These are phyloP conservation scores for Polydrusus pterygomalis DNA, from an alignment of 2,888 invertebrate species.

Conservation along the genomic window DNA sequence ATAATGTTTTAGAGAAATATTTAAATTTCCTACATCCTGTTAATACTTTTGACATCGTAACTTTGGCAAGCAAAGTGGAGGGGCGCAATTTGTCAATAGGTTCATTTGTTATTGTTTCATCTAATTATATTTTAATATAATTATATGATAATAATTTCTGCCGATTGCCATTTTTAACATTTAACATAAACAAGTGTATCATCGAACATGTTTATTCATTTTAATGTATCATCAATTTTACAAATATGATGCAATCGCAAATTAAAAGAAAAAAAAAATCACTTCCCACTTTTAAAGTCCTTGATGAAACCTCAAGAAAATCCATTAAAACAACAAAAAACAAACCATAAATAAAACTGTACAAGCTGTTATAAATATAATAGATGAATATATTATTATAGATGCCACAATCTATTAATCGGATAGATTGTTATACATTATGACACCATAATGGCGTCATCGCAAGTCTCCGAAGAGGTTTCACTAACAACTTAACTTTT, in stretches of 20 bases:
- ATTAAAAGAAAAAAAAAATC: background rate
- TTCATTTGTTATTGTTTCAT: no score
- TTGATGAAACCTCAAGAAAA: conserved; percentile 9
- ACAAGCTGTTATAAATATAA: conserved; percentile 21
- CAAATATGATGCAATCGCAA: background rate
- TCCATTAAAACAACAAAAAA: conserved; percentile 19
- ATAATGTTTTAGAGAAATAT: no score
- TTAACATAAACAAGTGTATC: background rate
- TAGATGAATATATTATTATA: conserved; percentile 7
- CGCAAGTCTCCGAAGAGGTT: conserved; percentile 5
- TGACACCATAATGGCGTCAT: conserved; percentile 25
- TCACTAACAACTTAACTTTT: background rate
- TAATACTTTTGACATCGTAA: no score
- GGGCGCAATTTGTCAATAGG: no score
- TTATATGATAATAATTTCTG: no score
- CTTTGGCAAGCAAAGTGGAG: no score
- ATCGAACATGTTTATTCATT: background rate
- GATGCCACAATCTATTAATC: conserved; percentile 24
- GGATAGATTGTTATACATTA: conserved; percentile 30
- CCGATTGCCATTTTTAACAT: no score
- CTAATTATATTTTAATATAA: no score
- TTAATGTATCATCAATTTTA: background rate
- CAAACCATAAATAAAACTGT: conserved; percentile 7
- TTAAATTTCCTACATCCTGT: no score
- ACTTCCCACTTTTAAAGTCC: conserved; percentile 23